Conservation (phyloP, 2,888 invertebrate species). For the Plagodis dolabraria region DNA sequence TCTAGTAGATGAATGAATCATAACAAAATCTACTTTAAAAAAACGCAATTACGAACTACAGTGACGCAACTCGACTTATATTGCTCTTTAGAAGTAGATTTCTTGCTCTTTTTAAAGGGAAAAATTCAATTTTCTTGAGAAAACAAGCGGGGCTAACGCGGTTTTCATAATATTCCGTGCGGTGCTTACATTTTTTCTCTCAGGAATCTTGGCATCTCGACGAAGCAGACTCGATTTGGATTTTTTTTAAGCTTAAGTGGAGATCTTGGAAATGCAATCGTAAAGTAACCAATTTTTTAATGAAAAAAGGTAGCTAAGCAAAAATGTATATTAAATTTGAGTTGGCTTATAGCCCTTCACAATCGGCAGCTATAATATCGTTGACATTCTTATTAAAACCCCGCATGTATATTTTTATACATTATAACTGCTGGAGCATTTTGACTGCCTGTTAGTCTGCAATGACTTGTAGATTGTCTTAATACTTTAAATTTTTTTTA, state of each 20-base stretch:
- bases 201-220: slow-evolving; percentile 10
- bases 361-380: too few relatives aligned
- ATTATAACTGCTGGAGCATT: too few relatives aligned
- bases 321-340: too few relatives aligned
- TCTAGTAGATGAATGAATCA: neutral
- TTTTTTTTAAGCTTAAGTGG: slow-evolving; percentile 23
- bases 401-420: too few relatives aligned
- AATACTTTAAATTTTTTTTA: too few relatives aligned
- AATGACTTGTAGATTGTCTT: too few relatives aligned
- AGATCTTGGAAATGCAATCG: neutral
- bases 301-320: too few relatives aligned
- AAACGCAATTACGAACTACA: slow-evolving; percentile 25
- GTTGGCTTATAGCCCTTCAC: too few relatives aligned
- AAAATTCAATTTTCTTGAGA: slow-evolving; percentile 39
- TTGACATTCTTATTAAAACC: too few relatives aligned
- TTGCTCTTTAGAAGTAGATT: slow-evolving; percentile 28
- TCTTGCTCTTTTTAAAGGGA: slow-evolving; percentile 26
- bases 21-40: slow-evolving; percentile 19
- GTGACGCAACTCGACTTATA: slow-evolving; percentile 26
- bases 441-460: too few relatives aligned
- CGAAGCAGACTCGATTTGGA: slow-evolving; percentile 29
- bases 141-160: slow-evolving; percentile 38
- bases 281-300: too few relatives aligned
- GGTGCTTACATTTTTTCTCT: slow-evolving; percentile 28
- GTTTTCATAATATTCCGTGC: slow-evolving; percentile 35